Conservation (phyloP, 1,140 invertebrate genomes). For the Nasonia giraulti region DNA sequence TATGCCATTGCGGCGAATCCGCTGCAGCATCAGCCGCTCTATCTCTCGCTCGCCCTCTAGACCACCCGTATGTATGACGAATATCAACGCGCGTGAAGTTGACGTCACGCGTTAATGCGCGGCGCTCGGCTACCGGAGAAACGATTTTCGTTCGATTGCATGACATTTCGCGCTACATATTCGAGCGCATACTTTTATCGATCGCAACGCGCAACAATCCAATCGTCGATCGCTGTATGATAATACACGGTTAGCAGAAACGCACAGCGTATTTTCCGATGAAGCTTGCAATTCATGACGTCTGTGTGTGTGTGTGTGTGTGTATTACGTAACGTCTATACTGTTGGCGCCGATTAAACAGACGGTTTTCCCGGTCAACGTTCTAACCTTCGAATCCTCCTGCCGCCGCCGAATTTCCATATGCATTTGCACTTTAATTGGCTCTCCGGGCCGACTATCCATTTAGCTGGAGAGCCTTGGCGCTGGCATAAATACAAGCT, state of each 20-base stretch:
- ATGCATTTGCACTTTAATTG: slow-evolving; percentile 74
- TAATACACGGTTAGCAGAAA: too few relatives aligned
- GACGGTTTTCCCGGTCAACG: slow-evolving; percentile 62
- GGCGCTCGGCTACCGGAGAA: background rate
- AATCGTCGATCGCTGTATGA: too few relatives aligned
- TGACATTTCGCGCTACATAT: background rate
- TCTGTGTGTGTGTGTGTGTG: too few relatives aligned
- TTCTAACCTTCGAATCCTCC: background rate
- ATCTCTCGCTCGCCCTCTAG: background rate
- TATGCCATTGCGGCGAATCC: slow-evolving; percentile 25
- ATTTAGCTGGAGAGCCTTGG: slow-evolving; percentile 11
- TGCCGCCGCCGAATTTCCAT: slow-evolving; percentile 65
- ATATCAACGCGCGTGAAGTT: background rate
- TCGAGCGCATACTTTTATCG: background rate
- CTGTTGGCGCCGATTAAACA: slow-evolving; percentile 17
- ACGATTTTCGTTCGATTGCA: background rate
- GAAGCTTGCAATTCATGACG: background rate
- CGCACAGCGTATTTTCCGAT: background rate
- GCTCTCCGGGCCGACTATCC: slow-evolving; percentile 53
- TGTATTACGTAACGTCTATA: background rate
- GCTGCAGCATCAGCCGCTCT: background rate
- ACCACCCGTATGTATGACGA: background rate
- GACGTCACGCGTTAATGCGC: background rate
- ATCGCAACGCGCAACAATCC: too few relatives aligned
- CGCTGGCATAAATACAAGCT: slow-evolving; percentile 30